Evolutionary conservation across 2,113 vertebrate genomes (phyloP).

Genomic region (Microcebus ravelobensis): DNA sequence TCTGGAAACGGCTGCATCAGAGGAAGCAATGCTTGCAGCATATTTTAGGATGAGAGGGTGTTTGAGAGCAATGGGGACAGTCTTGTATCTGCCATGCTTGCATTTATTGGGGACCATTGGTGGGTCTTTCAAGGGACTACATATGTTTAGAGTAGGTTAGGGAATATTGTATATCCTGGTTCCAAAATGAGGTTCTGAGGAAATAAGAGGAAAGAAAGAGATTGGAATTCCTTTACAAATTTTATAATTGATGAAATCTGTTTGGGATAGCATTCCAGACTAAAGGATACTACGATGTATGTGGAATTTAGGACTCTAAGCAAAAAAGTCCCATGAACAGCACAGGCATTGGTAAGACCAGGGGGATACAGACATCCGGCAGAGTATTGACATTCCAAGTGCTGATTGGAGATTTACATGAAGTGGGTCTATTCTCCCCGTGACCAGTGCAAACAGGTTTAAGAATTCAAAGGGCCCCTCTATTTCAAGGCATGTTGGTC

Average conservation of each 20-base stretch:
- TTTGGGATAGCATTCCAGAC: background rate
- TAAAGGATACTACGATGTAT: rapidly evolving
- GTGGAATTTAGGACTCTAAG: background rate
- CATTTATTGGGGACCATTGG: background rate
- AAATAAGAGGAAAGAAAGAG: background rate
- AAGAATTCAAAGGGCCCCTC: background rate
- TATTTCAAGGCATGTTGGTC: too few relatives aligned
- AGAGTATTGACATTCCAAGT: rapidly evolving
- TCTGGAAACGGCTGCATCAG: too few relatives aligned
- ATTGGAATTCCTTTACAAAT: background rate
- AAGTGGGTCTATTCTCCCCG: background rate
- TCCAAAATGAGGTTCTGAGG: background rate
- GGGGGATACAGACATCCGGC: background rate
- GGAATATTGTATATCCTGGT: background rate
- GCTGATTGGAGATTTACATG: rapidly evolving
- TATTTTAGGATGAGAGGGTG: rapidly evolving
- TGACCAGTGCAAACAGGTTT: background rate
- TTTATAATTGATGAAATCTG: background rate
- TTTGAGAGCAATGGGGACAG: too few relatives aligned
- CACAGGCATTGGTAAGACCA: background rate
- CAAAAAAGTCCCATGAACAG: background rate
- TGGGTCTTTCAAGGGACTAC: background rate
- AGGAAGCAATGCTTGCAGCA: background rate
- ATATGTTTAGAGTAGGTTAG: background rate
- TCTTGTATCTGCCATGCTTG: background rate